Conservation (phyloP, 37 sponge, comb jelly and placozoan genomes). For the Aphrocallistes beatrix region DNA sequence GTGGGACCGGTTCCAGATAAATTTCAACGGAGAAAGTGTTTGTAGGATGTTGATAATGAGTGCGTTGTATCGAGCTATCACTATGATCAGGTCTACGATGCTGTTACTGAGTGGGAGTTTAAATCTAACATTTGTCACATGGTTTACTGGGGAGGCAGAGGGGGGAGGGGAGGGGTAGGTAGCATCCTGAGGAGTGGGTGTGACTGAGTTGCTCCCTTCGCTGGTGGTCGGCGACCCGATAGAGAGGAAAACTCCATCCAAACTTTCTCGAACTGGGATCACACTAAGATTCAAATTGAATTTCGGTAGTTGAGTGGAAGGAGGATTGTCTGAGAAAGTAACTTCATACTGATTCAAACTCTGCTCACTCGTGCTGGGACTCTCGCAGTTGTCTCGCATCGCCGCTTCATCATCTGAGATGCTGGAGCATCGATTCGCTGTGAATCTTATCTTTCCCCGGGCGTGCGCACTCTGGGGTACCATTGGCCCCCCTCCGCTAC, state of each 20-base stretch:
- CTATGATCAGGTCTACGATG: not conserved
- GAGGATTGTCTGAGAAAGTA: too few relatives aligned
- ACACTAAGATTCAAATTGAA: too few relatives aligned
- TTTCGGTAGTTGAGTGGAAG: too few relatives aligned
- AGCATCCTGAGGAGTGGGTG: too few relatives aligned
- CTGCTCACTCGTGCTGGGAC: not conserved
- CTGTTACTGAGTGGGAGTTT: slow-evolving; percentile 6
- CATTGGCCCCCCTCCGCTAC: not conserved
- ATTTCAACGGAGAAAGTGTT: not conserved
- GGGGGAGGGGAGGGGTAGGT: too few relatives aligned
- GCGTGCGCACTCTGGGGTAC: not conserved
- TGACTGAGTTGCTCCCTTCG: too few relatives aligned
- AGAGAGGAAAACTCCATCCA: too few relatives aligned
- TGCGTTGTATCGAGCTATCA: not conserved
- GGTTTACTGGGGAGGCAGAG: too few relatives aligned
- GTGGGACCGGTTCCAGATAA: not conserved
- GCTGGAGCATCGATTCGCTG: not conserved
- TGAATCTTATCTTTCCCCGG: not conserved
- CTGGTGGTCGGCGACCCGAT: too few relatives aligned
- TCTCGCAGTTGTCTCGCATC: not conserved
- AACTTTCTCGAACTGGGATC: too few relatives aligned
- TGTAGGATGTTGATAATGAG: slow-evolving; percentile 7
- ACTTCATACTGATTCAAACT: too few relatives aligned
- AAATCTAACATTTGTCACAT: not conserved
- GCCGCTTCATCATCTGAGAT: not conserved